Evolutionary conservation across 2,113 vertebrate genomes (phyloP).

Genomic region (Notothenia rossii): DNA sequence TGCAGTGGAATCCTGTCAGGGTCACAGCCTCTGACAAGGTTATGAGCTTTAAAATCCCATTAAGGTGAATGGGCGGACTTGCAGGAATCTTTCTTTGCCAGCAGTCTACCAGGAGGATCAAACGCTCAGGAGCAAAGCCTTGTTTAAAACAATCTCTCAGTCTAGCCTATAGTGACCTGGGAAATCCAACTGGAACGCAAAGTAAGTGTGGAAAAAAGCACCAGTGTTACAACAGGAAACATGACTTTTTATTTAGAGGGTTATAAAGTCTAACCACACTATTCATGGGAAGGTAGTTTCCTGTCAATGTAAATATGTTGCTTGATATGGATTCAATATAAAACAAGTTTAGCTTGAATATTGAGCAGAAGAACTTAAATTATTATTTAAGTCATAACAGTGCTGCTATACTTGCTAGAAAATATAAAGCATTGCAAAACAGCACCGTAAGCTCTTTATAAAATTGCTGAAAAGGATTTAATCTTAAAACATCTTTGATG

Average conservation of each 20-base stretch:
- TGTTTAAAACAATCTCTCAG: constrained; percentile 47
- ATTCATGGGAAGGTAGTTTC: background rate
- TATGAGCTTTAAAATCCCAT: constrained; percentile 62
- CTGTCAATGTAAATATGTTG: background rate
- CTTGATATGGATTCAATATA: background rate
- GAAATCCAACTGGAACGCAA: background rate
- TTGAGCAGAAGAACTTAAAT: constrained; percentile 4
- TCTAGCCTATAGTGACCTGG: constrained; percentile 16
- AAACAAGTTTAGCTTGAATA: background rate
- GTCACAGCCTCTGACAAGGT: constrained; percentile 34
- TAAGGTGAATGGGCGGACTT: constrained; percentile 39
- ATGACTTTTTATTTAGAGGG: background rate
- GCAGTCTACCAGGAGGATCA: constrained; percentile 41
- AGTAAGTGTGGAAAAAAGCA: background rate
- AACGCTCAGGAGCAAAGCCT: constrained; percentile 49
- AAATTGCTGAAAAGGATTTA: constrained; percentile 27
- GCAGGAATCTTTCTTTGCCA: constrained; percentile 16
- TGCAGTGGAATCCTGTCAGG: constrained; percentile 24
- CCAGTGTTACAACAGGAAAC: background rate
- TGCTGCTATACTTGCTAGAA: background rate
- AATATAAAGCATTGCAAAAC: constrained; percentile 17
- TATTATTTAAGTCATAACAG: background rate
- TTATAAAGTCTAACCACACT: background rate
- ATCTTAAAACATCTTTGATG: constrained; percentile 15
- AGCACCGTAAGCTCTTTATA: constrained; percentile 18